Evolutionary conservation across 1,140 invertebrate genomes (phyloP).

Genomic region (Chlorops oryzae): DNA sequence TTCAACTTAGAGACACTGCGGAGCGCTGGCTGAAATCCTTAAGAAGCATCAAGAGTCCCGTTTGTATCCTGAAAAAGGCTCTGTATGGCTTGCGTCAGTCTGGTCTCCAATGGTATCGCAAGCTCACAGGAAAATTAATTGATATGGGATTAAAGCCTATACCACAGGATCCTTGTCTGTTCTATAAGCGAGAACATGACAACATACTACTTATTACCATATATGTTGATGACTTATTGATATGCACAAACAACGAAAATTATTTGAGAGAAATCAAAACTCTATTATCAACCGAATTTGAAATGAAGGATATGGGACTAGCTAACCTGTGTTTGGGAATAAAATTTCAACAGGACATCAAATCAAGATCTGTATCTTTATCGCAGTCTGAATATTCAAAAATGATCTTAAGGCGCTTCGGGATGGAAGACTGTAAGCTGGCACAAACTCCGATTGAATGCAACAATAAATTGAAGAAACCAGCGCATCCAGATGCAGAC

Average conservation of each 20-base stretch:
- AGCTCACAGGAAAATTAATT: slow-evolving; percentile 12
- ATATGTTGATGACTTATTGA: slow-evolving; percentile 26
- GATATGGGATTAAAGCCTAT: slow-evolving; percentile 13
- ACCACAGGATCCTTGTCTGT: slow-evolving; percentile 12
- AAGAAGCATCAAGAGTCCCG: background rate
- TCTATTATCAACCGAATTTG: background rate
- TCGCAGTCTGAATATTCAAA: slow-evolving; percentile 8
- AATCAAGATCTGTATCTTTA: background rate
- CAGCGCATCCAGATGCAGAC: background rate
- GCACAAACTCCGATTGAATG: background rate
- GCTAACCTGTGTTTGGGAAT: background rate
- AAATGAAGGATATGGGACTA: background rate
- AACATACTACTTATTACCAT: slow-evolving; percentile 15
- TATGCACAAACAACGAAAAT: slow-evolving; percentile 11
- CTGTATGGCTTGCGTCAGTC: slow-evolving; percentile 49
- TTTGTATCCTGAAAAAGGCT: slow-evolving; percentile 39
- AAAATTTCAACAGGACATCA: background rate
- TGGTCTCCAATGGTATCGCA: slow-evolving; percentile 43
- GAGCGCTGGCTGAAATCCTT: too few species aligned
- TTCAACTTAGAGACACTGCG: too few species aligned
- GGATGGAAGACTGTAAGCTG: slow-evolving; percentile 11
- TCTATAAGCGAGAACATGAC: slow-evolving; percentile 7
- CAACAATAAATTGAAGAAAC: slow-evolving; percentile 2
- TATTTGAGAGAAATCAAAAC: slow-evolving; percentile 9
- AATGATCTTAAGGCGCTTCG: slow-evolving; percentile 6